These are phyloP conservation scores for Pissodes strobi DNA, from an alignment of 1,140 invertebrate species.

Conservation along the genomic window DNA sequence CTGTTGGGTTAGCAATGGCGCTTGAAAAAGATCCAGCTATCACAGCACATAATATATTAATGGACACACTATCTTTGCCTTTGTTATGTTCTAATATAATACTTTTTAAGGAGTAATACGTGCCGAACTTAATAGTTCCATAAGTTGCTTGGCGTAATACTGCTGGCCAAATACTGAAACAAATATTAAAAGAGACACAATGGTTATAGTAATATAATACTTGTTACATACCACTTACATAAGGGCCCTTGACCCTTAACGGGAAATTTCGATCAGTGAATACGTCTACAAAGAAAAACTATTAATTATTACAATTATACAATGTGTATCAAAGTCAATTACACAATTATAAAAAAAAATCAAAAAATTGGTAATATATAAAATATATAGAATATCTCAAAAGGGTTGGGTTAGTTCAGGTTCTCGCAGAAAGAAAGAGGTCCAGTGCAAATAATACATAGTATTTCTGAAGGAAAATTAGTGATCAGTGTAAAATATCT, in stretches of 20 bases:
- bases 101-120: slow-evolving; percentile 89
- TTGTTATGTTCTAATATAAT: slow-evolving; percentile 66
- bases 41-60: slow-evolving; percentile 85
- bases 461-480: too few relatives aligned
- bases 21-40: slow-evolving; percentile 85
- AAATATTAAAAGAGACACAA: slow-evolving; percentile 15
- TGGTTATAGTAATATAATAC: slow-evolving; percentile 16
- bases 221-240: slow-evolving; percentile 26
- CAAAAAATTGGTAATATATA: too few relatives aligned
- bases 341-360: too few relatives aligned
- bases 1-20: slow-evolving; percentile 96
- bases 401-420: too few relatives aligned
- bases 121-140: slow-evolving; percentile 95
- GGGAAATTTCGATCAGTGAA: slow-evolving; percentile 23
- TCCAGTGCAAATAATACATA: too few relatives aligned
- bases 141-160: slow-evolving; percentile 91
- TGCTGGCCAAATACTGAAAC: slow-evolving; percentile 86
- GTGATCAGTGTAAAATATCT: too few relatives aligned
- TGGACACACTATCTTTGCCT: slow-evolving; percentile 70
- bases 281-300: slow-evolving; percentile 29
- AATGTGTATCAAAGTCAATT: too few relatives aligned
- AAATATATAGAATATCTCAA: too few relatives aligned
- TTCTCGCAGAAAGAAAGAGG: too few relatives aligned
- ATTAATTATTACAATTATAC: too few relatives aligned
- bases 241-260: slow-evolving; percentile 9